Percentiles rank a stretch among this genome's conserved stretches.
These are phyloP conservation scores for Rhinoderma darwinii DNA, from an alignment of 2,113 vertebrate species.

Conservation along the genomic window DNA sequence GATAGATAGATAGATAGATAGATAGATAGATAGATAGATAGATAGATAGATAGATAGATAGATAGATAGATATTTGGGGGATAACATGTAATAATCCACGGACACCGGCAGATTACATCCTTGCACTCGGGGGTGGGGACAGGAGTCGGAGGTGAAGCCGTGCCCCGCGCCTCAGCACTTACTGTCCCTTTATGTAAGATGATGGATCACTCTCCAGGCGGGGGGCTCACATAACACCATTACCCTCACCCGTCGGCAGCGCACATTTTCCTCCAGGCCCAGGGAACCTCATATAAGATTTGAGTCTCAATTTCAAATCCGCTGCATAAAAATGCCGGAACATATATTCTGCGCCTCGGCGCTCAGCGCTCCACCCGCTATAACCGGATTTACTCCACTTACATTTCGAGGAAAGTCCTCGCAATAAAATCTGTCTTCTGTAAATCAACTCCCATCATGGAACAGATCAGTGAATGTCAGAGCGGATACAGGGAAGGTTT, in stretches of 20 bases:
- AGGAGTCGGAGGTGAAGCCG: background rate
- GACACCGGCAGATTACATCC: background rate
- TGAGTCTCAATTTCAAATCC: slow-evolving; percentile 22
- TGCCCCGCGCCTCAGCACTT: background rate
- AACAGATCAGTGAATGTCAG: slow-evolving; percentile 41
- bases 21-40: no score
- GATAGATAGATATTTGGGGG: background rate
- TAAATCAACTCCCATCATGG: slow-evolving; percentile 35
- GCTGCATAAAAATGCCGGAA: slow-evolving; percentile 51
- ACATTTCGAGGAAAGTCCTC: slow-evolving; percentile 25
- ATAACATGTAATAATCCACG: background rate
- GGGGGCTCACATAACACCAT: background rate
- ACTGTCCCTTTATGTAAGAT: slow-evolving; percentile 23
- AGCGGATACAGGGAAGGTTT: background rate
- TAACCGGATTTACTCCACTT: background rate
- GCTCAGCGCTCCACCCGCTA: background rate
- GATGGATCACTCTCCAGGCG: slow-evolving; percentile 10
- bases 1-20: background rate
- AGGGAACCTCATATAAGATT: background rate
- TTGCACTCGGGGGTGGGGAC: background rate
- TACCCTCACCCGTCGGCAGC: slow-evolving; percentile 21
- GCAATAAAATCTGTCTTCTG: slow-evolving; percentile 44
- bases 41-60: background rate
- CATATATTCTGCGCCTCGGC: background rate
- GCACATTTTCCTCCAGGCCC: background rate